Percentiles rank a stretch among this genome's conserved stretches.
phyloP scores from a whole-genome alignment of 2,797 vertebrate genomes.

The Falco cherrug region DNA sequence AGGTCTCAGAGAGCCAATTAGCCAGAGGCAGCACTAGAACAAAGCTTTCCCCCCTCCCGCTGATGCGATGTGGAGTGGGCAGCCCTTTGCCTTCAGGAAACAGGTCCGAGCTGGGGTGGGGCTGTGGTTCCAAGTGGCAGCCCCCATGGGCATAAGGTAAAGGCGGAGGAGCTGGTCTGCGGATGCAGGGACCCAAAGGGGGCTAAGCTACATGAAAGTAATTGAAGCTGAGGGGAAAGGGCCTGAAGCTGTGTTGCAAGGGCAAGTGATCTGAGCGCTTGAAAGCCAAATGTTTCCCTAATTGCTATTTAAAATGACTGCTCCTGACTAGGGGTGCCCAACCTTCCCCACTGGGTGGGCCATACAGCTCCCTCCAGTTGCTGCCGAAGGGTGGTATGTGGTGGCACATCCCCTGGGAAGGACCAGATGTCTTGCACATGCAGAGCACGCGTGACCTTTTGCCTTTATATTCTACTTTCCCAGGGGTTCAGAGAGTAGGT shows the following conservation, averaged over 20 bases:
- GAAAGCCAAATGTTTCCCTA: not conserved
- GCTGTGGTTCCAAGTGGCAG: not conserved
- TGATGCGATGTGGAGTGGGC: accelerated
- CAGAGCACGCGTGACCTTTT: not conserved
- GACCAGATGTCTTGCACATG: not conserved
- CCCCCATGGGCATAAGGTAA: not conserved
- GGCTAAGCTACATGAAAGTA: not conserved
- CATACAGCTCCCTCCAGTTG: not conserved
- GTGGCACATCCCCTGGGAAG: not conserved
- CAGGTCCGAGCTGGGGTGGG: not conserved
- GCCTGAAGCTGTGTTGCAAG: not conserved
- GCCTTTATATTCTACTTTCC: not conserved
- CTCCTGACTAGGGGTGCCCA: not conserved
- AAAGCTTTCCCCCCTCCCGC: not conserved
- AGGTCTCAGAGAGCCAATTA: conserved; percentile 36
- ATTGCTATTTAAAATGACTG: not conserved
- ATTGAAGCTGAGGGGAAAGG: not conserved
- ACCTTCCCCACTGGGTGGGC: not conserved
- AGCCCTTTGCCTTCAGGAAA: not conserved
- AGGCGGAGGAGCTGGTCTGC: not conserved
- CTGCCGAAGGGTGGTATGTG: accelerated
- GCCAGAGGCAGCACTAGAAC: not conserved
- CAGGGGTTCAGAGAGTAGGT: not conserved
- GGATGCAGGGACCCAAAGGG: accelerated
- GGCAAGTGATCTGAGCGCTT: not conserved